Base-by-base conservation (phyloP, 1,140 invertebrate genomes). In the Diprion similis region DNA sequence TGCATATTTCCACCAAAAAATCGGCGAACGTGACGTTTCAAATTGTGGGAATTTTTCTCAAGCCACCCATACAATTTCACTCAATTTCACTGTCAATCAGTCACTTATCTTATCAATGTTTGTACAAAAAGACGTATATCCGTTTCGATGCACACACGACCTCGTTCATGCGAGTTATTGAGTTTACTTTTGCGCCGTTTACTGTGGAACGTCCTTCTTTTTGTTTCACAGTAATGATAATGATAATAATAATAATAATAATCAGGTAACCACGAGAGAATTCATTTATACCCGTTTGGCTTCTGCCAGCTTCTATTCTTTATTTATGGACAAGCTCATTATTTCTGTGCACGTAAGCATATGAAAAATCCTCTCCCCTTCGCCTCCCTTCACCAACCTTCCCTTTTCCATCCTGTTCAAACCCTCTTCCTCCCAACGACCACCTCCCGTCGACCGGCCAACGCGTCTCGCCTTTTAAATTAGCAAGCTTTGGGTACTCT, bases 311-410 rank as follows among this genome's bases (percentile, higher is more conserved):
- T 79, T 84, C 82, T 80, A 85, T 85, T 85, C 85, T 86, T 86
- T 86, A 86, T 86, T 86, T 85, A 87, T 86, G 85, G 82, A 86
- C 81, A 87, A 84, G 84, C 86, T 87, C 86, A 86, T 87, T 87
- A 87, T 87, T 87, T 85, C 83, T 86, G 86, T 86, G 82, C 85
- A 87, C 80, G 84, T 87, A 83, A 87, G 86, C 86, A 87, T 86
- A 87, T 85, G 84, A 86, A 86, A 86, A 85, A 85, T 85, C 84
- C 46, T 51, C 37, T 59, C 65, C 68, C 24, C 71, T 75, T 17
- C 24, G 11, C 15, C 8, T 8, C 68, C 71, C 46, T 70, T 17
- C 69, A 17, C 67, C 46, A 64, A 51, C n/a, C 76, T 73, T 74
- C 47, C n/a, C 70, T 46, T 19, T 46, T 11, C 9, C 45, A 66